These are phyloP conservation scores for Oscheius sp. DNA, from an alignment of 2,888 invertebrate species.

Conservation along the genomic window DNA sequence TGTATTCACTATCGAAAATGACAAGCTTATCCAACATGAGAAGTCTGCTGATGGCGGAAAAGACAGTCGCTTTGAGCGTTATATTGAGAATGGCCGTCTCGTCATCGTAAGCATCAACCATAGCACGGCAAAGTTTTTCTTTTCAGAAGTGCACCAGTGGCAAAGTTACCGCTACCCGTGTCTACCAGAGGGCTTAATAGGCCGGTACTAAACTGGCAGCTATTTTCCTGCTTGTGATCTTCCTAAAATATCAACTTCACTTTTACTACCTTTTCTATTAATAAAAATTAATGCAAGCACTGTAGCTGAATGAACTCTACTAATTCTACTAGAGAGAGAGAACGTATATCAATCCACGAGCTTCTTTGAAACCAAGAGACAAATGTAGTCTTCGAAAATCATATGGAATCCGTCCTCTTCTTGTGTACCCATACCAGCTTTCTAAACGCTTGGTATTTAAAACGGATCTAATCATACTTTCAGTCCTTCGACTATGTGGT, in stretches of 20 bases:
- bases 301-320: too few relatives aligned
- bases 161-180: conserved; percentile 54
- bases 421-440: too few relatives aligned
- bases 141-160: conserved; percentile 48
- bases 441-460: too few relatives aligned
- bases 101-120: conserved; percentile 59
- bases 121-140: not conserved
- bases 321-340: too few relatives aligned
- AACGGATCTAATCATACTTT: too few relatives aligned
- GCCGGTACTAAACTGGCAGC: too few relatives aligned
- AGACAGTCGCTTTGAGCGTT: conserved; percentile 59
- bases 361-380: too few relatives aligned
- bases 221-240: not conserved
- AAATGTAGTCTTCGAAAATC: too few relatives aligned
- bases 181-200: conserved; percentile 55
- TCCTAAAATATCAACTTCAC: not conserved
- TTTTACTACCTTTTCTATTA: not conserved
- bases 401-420: too few relatives aligned
- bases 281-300: too few relatives aligned
- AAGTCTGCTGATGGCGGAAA: conserved; percentile 57
- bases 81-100: conserved; percentile 59
- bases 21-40: conserved; percentile 62
- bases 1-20: conserved; percentile 59
- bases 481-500: too few relatives aligned
- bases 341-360: too few relatives aligned